Percentiles rank a stretch among this genome's conserved stretches.
Evolutionary conservation across 2,797 vertebrate species (phyloP).

Genomic region (Galago senegalensis): DNA sequence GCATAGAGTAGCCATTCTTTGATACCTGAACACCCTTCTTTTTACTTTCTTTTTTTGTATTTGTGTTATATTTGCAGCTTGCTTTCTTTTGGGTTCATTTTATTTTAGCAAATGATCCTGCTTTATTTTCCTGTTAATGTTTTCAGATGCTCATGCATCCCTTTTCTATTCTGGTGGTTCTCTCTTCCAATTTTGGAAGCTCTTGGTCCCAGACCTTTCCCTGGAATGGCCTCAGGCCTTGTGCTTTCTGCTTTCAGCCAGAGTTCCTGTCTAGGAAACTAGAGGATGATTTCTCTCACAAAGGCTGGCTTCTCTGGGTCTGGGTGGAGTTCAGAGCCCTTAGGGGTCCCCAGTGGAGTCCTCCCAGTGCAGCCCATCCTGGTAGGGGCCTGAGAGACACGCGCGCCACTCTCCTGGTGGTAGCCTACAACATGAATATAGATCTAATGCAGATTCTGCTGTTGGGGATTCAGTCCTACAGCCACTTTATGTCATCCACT

Average conservation of each 20-base stretch:
- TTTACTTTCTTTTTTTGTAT: neutral
- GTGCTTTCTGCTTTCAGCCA: neutral
- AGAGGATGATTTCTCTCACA: neutral
- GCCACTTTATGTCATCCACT: neutral
- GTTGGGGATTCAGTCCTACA: neutral
- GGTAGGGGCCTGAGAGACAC: accelerated
- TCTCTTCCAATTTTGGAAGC: neutral
- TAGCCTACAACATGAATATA: neutral
- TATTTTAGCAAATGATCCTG: neutral
- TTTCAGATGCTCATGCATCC: neutral
- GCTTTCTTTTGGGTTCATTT: neutral
- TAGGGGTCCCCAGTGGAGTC: neutral
- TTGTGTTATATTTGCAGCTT: neutral
- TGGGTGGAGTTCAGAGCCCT: neutral
- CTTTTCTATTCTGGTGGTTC: neutral
- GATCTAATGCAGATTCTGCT: neutral
- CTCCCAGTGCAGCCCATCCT: neutral
- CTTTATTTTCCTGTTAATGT: neutral
- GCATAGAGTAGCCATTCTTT: neutral
- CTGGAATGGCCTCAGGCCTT: neutral
- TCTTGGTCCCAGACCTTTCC: neutral
- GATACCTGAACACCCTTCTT: neutral
- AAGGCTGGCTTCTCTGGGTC: neutral
- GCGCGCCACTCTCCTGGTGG: neutral
- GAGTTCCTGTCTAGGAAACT: neutral